A percentile compares a stretch with the other conserved stretches of the same genome.
These are phyloP conservation scores for Aethes cnicana DNA, from an alignment of 2,888 invertebrate genomes.

Conservation along the genomic window DNA sequence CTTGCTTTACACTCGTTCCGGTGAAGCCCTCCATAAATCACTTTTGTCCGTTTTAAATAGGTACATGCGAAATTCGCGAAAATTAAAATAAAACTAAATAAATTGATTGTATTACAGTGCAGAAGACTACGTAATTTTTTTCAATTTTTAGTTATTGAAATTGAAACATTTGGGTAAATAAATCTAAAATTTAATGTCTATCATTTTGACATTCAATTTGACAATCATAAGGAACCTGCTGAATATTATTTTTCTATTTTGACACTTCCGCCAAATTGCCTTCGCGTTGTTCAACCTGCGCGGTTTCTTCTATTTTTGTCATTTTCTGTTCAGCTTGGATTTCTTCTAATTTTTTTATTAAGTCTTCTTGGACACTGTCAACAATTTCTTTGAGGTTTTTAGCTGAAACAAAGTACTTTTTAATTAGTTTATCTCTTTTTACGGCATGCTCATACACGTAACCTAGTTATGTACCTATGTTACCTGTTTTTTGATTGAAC, in stretches of 20 bases:
- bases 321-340: slow-evolving; percentile 56
- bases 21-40: slow-evolving; percentile 2
- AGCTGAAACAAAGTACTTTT: slow-evolving; percentile 48
- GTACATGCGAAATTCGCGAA: neutral
- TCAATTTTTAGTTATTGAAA: neutral
- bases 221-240: slow-evolving; percentile 1
- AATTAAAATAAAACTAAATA: neutral
- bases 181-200: slow-evolving; percentile 23
- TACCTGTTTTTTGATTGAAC: slow-evolving; percentile 76
- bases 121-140: neutral
- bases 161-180: slow-evolving; percentile 1
- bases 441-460: neutral
- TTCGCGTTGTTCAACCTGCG: slow-evolving; percentile 30
- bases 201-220: slow-evolving; percentile 30
- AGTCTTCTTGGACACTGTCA: slow-evolving; percentile 72
- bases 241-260: slow-evolving; percentile 9
- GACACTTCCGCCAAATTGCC: slow-evolving; percentile 15
- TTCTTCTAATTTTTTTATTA: slow-evolving; percentile 69
- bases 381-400: slow-evolving; percentile 75
- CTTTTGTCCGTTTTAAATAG: neutral
- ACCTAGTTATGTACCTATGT: neutral
- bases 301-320: slow-evolving; percentile 33
- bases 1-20: neutral
- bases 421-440: neutral
- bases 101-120: neutral